phyloP scores from a whole-genome alignment of 2,113 vertebrate species.

The Octodon degus region DNA sequence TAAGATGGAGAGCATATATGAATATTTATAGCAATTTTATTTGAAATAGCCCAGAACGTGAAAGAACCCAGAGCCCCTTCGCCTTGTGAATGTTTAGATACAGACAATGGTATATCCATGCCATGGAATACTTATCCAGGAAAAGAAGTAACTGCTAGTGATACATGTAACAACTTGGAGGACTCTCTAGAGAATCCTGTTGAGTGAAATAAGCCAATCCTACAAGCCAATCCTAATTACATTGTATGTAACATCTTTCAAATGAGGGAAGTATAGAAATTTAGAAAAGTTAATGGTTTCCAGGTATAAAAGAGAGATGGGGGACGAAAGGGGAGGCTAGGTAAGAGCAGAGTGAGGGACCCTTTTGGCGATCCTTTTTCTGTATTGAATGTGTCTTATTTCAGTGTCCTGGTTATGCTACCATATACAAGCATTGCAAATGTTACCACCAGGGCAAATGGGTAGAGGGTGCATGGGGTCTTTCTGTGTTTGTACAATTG shows the following conservation, averaged over 20 bases:
- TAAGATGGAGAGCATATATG: background rate
- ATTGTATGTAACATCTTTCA: background rate
- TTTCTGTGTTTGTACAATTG: background rate
- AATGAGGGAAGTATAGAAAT: background rate
- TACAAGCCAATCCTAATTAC: background rate
- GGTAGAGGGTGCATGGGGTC: too few species aligned
- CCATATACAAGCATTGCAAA: background rate
- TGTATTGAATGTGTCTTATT: background rate
- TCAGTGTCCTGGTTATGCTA: background rate
- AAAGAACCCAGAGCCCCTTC: background rate
- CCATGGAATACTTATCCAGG: background rate
- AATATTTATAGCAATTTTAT: slow-evolving; percentile 19
- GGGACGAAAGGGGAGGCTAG: too few species aligned
- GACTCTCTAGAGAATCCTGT: background rate
- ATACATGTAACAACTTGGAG: background rate
- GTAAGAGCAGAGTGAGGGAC: background rate
- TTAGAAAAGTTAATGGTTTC: background rate
- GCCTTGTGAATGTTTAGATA: background rate
- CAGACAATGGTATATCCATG: background rate
- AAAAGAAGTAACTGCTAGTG: background rate
- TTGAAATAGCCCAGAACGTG: background rate
- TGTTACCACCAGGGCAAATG: background rate
- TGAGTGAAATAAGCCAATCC: background rate
- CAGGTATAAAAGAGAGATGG: background rate
- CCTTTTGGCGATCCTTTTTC: background rate